These are phyloP conservation scores for Lamproptera curius DNA, from an alignment of 2,888 invertebrate genomes.

Conservation along the genomic window DNA sequence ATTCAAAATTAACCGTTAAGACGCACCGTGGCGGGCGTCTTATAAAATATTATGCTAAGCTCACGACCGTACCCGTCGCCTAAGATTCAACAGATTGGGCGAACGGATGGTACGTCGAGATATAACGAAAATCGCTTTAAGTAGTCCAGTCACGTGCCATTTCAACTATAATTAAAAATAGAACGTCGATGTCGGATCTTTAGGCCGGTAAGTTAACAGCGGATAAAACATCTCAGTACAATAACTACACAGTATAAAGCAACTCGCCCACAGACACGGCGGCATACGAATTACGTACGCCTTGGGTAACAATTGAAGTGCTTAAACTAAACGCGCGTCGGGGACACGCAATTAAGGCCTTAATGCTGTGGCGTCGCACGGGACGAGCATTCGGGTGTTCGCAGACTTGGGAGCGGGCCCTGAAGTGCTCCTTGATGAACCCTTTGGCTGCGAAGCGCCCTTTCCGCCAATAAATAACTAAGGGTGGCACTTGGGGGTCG, in stretches of 20 bases:
- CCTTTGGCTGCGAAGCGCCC: slow-evolving; percentile 43
- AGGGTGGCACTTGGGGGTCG: slow-evolving; percentile 64
- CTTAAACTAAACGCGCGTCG: slow-evolving; percentile 69
- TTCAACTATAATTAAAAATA: slow-evolving; percentile 26
- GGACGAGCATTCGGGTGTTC: slow-evolving; percentile 77
- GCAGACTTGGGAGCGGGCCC: slow-evolving; percentile 61
- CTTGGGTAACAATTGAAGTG: slow-evolving; percentile 69
- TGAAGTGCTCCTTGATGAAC: slow-evolving; percentile 64
- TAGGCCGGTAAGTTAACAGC: slow-evolving; percentile 34
- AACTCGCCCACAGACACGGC: slow-evolving; percentile 33
- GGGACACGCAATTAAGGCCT: slow-evolving; percentile 69
- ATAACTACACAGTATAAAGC: slow-evolving; percentile 28
- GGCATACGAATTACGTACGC: slow-evolving; percentile 53
- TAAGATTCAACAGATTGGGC: too few species aligned
- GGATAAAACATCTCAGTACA: slow-evolving; percentile 21
- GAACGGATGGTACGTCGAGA: slow-evolving; percentile 1
- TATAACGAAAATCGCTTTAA: slow-evolving; percentile 25
- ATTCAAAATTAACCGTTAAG: slow-evolving; percentile 72
- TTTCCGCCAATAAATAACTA: slow-evolving; percentile 64
- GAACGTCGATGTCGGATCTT: slow-evolving; percentile 30
- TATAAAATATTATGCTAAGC: slow-evolving; percentile 68
- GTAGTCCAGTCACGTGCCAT: slow-evolving; percentile 29
- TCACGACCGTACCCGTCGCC: slow-evolving; percentile 36
- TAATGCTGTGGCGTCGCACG: slow-evolving; percentile 60
- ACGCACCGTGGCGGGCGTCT: slow-evolving; percentile 46